Conservation (phyloP, 2,888 invertebrate species). For the Zeuzera pyrina region DNA sequence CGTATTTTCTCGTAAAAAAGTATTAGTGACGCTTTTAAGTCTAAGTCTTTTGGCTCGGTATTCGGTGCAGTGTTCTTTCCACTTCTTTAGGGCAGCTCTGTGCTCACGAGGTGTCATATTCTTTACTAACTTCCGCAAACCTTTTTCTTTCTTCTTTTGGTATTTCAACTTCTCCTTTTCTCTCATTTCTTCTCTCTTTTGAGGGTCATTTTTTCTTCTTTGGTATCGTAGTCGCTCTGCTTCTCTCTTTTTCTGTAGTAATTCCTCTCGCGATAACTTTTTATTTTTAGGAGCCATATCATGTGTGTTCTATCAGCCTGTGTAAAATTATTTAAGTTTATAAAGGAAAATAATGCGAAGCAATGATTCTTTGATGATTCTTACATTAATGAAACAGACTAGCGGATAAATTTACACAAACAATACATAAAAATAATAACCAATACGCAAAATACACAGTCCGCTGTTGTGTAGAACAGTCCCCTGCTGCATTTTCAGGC, state of each 20-base stretch:
- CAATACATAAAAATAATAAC: too few relatives aligned
- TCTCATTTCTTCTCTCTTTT: conserved; percentile 14
- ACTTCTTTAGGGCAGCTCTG: too few relatives aligned
- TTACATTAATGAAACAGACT: too few relatives aligned
- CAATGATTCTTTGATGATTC: too few relatives aligned
- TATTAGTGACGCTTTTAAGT: conserved; percentile 2
- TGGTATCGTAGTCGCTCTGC: conserved; percentile 10
- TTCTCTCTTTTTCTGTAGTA: neutral
- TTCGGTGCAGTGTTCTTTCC: conserved; percentile 10
- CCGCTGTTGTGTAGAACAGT: too few relatives aligned
- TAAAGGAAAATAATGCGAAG: too few relatives aligned
- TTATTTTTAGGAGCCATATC: conserved; percentile 5
- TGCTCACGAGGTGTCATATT: too few relatives aligned
- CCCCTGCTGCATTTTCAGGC: too few relatives aligned
- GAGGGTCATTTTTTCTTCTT: conserved; percentile 14
- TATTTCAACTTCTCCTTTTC: conserved; percentile 10
- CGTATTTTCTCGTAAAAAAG: conserved; percentile 9
- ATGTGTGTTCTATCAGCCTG: too few relatives aligned
- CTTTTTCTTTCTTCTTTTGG: conserved; percentile 15
- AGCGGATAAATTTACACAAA: too few relatives aligned
- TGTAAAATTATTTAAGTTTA: too few relatives aligned
- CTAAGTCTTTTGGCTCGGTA: conserved; percentile 11
- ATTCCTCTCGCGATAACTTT: neutral
- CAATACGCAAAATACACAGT: too few relatives aligned
- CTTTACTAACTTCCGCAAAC: conserved; percentile 7